Percentiles rank a stretch among this genome's conserved stretches.
Conservation (phyloP, 2,888 invertebrate genomes). For the Axea sp. region DNA sequence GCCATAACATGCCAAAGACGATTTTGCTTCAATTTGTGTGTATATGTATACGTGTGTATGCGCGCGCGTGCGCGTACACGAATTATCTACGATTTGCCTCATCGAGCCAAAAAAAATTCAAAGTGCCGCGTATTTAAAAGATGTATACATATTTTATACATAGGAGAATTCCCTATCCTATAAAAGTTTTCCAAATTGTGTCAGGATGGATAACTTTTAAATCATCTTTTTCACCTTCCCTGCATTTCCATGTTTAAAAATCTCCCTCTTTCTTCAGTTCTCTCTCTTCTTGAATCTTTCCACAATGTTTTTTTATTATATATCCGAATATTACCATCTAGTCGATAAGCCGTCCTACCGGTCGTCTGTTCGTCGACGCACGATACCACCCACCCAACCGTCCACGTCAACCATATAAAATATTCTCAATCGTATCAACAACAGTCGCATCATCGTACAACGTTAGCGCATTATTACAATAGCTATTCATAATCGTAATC, state of each 20-base stretch:
- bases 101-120: constrained; percentile 39
- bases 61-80: constrained; percentile 34
- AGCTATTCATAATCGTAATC: constrained; percentile 76
- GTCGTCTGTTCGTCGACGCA: constrained; percentile 64
- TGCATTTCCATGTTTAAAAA: constrained; percentile 25
- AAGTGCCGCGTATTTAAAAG: constrained; percentile 25
- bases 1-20: constrained; percentile 36
- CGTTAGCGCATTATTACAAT: constrained; percentile 78
- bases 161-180: constrained; percentile 35
- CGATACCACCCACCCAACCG: constrained; percentile 63
- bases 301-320: constrained; percentile 28
- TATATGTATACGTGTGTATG: constrained; percentile 6
- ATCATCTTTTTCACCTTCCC: constrained; percentile 28
- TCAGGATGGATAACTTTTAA: constrained; percentile 12
- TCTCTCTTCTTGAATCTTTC: constrained; percentile 35
- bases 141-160: constrained; percentile 37
- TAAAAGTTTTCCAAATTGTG: constrained; percentile 17
- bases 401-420: constrained; percentile 78
- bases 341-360: constrained; percentile 45
- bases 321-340: constrained; percentile 37
- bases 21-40: constrained; percentile 11
- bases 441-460: constrained; percentile 79
- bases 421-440: constrained; percentile 79
- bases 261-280: constrained; percentile 13
- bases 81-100: constrained; percentile 50